phyloP scores from a whole-genome alignment of 2,113 vertebrate species.

The Leptodactylus fuscus region DNA sequence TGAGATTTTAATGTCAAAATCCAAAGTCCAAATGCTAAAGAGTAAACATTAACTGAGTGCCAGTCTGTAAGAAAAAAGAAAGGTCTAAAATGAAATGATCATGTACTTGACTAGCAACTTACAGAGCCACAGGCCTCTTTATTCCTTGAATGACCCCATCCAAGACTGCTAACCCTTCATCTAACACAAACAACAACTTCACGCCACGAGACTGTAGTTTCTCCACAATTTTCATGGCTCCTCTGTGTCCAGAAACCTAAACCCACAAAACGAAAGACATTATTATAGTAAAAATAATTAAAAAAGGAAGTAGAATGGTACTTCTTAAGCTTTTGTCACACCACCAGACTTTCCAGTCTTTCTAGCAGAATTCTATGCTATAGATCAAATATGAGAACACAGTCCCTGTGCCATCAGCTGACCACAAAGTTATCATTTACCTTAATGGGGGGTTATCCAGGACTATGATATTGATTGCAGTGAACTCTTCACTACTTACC shows the following conservation, averaged over 20 bases:
- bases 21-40: background rate
- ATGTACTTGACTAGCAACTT: slow-evolving; percentile 65
- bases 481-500: too few relatives aligned
- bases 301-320: too few relatives aligned
- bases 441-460: too few relatives aligned
- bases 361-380: too few relatives aligned
- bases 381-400: background rate
- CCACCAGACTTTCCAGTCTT: too few relatives aligned
- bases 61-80: background rate
- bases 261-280: background rate
- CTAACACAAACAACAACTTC: slow-evolving; percentile 84
- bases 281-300: too few relatives aligned
- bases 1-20: too few relatives aligned
- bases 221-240: slow-evolving; percentile 81
- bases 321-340: too few relatives aligned
- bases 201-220: slow-evolving; percentile 80
- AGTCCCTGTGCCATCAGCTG: background rate
- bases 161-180: slow-evolving; percentile 81
- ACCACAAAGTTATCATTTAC: background rate
- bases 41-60: background rate
- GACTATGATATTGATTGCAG: too few relatives aligned
- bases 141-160: slow-evolving; percentile 78
- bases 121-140: slow-evolving; percentile 86
- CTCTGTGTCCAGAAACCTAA: slow-evolving; percentile 80
- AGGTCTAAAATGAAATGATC: background rate